Evolutionary conservation across 2,113 vertebrate species (phyloP), one percentile per base, ranked within the genome.

Genomic region (Jacana jacana): DNA sequence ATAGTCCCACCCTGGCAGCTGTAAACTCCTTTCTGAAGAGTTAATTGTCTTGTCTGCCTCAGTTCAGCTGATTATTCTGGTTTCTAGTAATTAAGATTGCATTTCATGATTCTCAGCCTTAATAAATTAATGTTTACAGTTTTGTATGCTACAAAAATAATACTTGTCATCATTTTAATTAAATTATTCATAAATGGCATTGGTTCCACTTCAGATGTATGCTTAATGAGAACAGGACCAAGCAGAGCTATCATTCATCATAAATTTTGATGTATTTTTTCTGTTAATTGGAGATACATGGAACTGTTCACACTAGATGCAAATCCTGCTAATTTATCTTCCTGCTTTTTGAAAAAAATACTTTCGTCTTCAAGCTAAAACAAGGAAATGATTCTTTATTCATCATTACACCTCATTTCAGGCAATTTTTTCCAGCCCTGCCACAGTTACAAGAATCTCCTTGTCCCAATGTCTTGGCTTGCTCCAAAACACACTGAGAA

Each of bases 151-250:
- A 80, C 68, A 93, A 60, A 95, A 96, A 94, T 77, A 91, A 86
- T 80, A 76, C 63, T 89, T 83, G 83, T 39, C 72, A 89, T 93
- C 84, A 83, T 89, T 95, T 95, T 94, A 91, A 97, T 96, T 93
- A 92, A 95, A 97, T 95, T 95, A 96, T 94, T 95, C 46, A 91
- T 81, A 95, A 88, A 88, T 92, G 86, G 70, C 89, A 89, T 89
- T 90, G 81, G 89, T 98, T 98, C 96, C 91, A 91, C 92, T 97
- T 96, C 82, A 95, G 82, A 95, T 91, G 51, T 96, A 95, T 6
- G 4, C 37, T 51, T 90, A 96, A 94, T 57, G 80, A 57, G 64
- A 90, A 91, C 30, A 85, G 57, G 65, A 84, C 40, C 22, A 60
- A 78, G 65, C n/a, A 78, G 44, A 86, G 1, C 2, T 31, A 60